Evolutionary conservation across 2,113 vertebrate species (phyloP).

Genomic region (Vulpes vulpes): DNA sequence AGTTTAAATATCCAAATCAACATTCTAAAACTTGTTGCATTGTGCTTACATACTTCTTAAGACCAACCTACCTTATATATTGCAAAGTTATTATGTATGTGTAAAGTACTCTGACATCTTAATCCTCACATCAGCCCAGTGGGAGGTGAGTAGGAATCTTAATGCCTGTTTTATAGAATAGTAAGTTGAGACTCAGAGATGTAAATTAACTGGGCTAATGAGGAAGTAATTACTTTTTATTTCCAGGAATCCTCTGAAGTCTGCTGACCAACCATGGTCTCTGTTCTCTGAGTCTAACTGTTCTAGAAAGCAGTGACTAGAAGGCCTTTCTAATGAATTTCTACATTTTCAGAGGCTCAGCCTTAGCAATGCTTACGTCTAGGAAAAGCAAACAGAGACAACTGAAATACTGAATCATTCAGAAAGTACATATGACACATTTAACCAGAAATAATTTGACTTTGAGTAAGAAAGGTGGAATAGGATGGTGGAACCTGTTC

Average conservation of each 20-base stretch:
- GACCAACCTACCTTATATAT: not conserved
- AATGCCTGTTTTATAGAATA: slow-evolving; percentile 41
- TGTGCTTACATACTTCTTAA: slow-evolving; percentile 25
- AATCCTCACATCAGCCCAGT: not conserved
- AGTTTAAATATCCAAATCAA: not conserved
- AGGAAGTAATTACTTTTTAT: not conserved
- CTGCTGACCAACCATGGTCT: not conserved
- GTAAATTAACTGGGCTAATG: slow-evolving; percentile 22
- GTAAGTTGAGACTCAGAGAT: slow-evolving; percentile 15
- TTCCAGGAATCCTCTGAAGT: slow-evolving; percentile 9
- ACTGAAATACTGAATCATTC: slow-evolving; percentile 48
- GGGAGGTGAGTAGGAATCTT: slow-evolving; percentile 14
- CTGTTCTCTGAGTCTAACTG: not conserved
- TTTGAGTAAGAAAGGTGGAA: slow-evolving; percentile 38
- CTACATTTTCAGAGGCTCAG: slow-evolving; percentile 12
- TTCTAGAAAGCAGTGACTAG: slow-evolving; percentile 40
- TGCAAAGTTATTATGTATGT: slow-evolving; percentile 26
- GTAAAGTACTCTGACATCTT: slow-evolving; percentile 38
- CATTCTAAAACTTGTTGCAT: not conserved
- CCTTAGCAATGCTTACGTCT: not conserved
- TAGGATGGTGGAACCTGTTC: slow-evolving; percentile 60
- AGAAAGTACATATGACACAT: slow-evolving; percentile 52
- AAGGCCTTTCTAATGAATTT: slow-evolving; percentile 53
- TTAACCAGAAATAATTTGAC: slow-evolving; percentile 66
- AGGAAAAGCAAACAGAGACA: slow-evolving; percentile 39